Evolutionary conservation across 2,113 vertebrate genomes (phyloP).

Genomic region (Podilymbus podiceps): DNA sequence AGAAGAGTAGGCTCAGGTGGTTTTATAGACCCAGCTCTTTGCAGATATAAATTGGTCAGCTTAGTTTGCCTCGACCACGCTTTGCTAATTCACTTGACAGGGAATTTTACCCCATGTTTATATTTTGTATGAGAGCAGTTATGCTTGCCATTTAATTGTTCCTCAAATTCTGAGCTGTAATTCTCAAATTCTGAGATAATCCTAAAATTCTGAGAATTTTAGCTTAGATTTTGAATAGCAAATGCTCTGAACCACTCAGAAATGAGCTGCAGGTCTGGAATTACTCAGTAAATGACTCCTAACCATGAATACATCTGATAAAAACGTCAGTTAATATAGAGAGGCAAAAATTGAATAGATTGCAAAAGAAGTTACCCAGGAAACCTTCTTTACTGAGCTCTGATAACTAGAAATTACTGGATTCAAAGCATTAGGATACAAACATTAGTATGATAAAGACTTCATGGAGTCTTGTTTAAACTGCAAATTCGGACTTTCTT

Average conservation of each 20-base stretch:
- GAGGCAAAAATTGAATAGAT: background rate
- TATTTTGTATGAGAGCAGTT: background rate
- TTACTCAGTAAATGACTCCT: background rate
- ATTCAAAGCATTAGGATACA: background rate
- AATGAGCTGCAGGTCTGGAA: background rate
- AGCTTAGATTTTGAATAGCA: background rate
- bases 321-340: background rate
- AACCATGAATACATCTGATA: background rate
- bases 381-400: background rate
- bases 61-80: background rate
- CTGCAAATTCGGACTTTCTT: background rate
- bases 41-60: background rate
- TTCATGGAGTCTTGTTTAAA: background rate
- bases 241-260: background rate
- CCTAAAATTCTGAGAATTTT: background rate
- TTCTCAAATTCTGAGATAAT: background rate
- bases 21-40: background rate
- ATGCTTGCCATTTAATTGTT: background rate
- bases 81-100: background rate
- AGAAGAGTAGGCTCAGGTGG: background rate
- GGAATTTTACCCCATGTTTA: background rate
- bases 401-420: conserved; percentile 19
- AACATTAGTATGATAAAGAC: background rate
- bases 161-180: background rate
- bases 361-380: conserved; percentile 8